A percentile compares a stretch with the other conserved stretches of the same genome.
Evolutionary conservation across 2,888 invertebrate species (phyloP).

Genomic region (Cyclophora punctaria): DNA sequence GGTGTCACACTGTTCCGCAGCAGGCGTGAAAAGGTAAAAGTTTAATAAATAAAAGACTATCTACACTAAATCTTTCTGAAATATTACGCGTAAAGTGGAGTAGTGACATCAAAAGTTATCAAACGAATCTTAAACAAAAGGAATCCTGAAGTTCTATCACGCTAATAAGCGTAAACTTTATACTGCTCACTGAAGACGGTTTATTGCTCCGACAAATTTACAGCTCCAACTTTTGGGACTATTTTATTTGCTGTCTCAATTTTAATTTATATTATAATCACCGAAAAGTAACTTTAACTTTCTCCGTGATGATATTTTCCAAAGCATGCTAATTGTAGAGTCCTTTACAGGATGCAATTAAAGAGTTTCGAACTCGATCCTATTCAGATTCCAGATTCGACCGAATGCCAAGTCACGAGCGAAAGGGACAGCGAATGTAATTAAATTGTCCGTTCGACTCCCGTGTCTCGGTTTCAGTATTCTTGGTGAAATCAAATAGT

Average conservation of each 20-base stretch:
- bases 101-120: too few relatives aligned
- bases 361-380: conserved; percentile 48
- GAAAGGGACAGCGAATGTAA: conserved; percentile 52
- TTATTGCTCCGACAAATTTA: conserved; percentile 4
- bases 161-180: conserved; percentile 8
- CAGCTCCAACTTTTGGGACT: conserved; percentile 9
- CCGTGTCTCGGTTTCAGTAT: conserved; percentile 35
- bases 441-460: conserved; percentile 61
- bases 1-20: too few relatives aligned
- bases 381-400: conserved; percentile 31
- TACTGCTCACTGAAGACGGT: conserved; percentile 3
- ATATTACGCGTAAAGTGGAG: too few relatives aligned
- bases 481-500: conserved; percentile 47
- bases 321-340: conserved; percentile 50
- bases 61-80: too few relatives aligned
- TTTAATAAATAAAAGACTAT: too few relatives aligned
- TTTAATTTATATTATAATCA: conserved; percentile 10
- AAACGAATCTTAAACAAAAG: too few relatives aligned
- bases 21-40: too few relatives aligned
- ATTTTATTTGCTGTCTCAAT: conserved; percentile 16
- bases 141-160: too few relatives aligned
- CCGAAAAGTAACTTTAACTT: conserved; percentile 31
- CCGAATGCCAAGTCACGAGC: conserved; percentile 39
- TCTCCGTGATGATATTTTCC: conserved; percentile 31
- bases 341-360: conserved; percentile 51